Evolutionary conservation across 2,797 vertebrate species (phyloP).

Genomic region (Natrix natrix): DNA sequence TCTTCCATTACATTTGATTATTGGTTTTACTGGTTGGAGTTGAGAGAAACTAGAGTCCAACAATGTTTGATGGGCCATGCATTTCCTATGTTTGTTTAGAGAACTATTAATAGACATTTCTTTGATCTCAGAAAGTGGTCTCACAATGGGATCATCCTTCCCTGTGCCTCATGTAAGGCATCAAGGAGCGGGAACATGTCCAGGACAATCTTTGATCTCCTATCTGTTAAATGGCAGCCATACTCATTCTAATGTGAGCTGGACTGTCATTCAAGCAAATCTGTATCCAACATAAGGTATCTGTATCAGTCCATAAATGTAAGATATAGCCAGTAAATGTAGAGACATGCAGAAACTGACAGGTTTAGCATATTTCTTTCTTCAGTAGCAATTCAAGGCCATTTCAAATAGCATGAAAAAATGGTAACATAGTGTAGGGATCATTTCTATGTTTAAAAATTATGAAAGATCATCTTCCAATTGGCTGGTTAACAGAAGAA

Average conservation of each 20-base stretch:
- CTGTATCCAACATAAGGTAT: neutral
- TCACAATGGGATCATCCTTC: neutral
- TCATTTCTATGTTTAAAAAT: conserved; percentile 46
- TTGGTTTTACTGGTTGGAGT: neutral
- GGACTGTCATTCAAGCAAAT: neutral
- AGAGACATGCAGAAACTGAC: neutral
- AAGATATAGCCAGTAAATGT: neutral
- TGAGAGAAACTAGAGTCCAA: neutral
- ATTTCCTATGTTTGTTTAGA: conserved; percentile 8
- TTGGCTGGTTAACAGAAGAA: conserved; percentile 49
- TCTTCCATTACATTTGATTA: neutral
- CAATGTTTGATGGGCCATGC: neutral
- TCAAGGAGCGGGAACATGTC: neutral
- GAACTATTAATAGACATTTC: neutral
- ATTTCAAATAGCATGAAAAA: neutral
- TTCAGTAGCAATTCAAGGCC: conserved; percentile 8
- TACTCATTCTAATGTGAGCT: neutral
- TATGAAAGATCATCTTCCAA: conserved; percentile 49
- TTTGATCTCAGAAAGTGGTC: neutral
- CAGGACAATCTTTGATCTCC: neutral
- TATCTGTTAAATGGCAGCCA: neutral
- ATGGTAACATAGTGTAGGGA: conserved; percentile 19
- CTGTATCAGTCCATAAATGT: neutral
- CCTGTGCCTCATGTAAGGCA: neutral
- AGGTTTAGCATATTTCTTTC: neutral